A percentile compares a stretch with the other conserved stretches of the same genome.
phyloP scores from a whole-genome alignment of 2,888 invertebrate species.

The Caradrina clavipalpis region DNA sequence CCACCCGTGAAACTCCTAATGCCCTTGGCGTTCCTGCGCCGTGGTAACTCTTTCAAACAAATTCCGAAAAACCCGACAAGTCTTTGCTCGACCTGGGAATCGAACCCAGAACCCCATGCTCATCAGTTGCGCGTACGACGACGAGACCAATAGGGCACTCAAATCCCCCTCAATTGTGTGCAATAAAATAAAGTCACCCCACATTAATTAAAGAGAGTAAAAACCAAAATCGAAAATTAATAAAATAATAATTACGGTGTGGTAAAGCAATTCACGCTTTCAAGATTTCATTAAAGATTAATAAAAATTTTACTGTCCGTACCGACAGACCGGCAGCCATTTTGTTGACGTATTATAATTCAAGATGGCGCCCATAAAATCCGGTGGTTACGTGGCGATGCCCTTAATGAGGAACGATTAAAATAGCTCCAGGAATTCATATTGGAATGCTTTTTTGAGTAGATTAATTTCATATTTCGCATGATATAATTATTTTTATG shows the following conservation, averaged over 20 bases:
- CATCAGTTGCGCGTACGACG: too few relatives aligned
- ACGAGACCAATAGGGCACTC: too few relatives aligned
- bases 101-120: too few relatives aligned
- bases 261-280: conserved; percentile 73
- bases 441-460: conserved; percentile 80
- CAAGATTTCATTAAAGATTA: conserved; percentile 80
- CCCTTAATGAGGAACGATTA: conserved; percentile 88
- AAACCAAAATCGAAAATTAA: conserved; percentile 67
- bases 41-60: too few relatives aligned
- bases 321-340: conserved; percentile 75
- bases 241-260: conserved; percentile 75
- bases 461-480: conserved; percentile 62
- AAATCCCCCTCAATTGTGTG: conserved; percentile 5
- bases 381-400: conserved; percentile 84
- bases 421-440: conserved; percentile 82
- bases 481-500: conserved; percentile 57
- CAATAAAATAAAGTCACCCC: conserved; percentile 37
- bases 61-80: too few relatives aligned
- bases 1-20: too few relatives aligned
- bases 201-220: conserved; percentile 37
- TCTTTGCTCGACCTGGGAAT: too few relatives aligned
- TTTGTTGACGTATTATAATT: conserved; percentile 87
- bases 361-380: conserved; percentile 86
- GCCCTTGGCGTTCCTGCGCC: too few relatives aligned
- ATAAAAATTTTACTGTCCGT: conserved; percentile 83